phyloP scores from a whole-genome alignment of 2,113 vertebrate genomes.

The Phrynosoma platyrhinos region DNA sequence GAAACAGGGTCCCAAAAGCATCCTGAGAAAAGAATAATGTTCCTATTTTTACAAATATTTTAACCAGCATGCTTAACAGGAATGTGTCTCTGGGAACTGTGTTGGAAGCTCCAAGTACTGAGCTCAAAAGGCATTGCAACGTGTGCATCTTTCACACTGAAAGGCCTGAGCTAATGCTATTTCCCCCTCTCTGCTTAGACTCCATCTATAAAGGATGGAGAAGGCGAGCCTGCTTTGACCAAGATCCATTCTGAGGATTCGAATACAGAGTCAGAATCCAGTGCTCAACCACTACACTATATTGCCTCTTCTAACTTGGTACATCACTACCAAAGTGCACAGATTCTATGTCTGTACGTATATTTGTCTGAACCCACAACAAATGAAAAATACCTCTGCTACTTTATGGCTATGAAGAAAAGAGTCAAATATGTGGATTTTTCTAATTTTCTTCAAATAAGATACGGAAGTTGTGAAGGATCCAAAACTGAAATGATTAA shows the following conservation, averaged over 20 bases:
- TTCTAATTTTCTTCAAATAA: neutral
- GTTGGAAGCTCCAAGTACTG: neutral
- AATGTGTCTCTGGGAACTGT: neutral
- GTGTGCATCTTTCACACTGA: neutral
- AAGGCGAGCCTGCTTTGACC: neutral
- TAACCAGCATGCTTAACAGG: neutral
- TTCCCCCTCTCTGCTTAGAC: too few species aligned
- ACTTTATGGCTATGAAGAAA: neutral
- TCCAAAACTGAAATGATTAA: neutral
- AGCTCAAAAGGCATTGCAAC: neutral
- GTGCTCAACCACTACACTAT: too few species aligned
- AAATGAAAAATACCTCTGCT: neutral
- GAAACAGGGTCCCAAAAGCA: neutral
- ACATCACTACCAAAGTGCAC: neutral
- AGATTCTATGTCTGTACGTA: too few species aligned
- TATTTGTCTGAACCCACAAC: neutral
- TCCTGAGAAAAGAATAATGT: neutral
- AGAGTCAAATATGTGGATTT: neutral
- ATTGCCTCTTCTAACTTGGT: neutral
- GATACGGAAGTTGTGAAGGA: neutral
- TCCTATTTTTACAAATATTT: too few species aligned
- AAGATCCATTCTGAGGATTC: neutral
- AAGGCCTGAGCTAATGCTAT: too few species aligned
- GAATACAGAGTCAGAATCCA: too few species aligned
- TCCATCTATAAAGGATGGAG: neutral